Evolutionary conservation across 1,140 invertebrate genomes (phyloP).

Genomic region (Leptinotarsa defecta): DNA sequence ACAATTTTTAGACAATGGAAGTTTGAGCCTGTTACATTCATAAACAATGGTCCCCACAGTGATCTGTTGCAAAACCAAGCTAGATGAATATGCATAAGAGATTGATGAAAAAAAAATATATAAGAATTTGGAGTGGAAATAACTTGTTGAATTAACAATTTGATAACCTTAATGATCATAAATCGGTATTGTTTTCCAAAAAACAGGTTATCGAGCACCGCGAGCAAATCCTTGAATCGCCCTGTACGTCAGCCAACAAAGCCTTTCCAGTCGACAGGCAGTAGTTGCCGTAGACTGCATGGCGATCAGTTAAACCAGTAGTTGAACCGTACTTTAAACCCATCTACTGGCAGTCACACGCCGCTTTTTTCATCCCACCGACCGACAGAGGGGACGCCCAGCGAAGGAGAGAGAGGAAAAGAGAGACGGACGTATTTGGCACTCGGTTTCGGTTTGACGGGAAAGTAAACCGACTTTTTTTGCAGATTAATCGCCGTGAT

Average conservation of each 20-base stretch:
- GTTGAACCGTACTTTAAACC: constrained; percentile 5
- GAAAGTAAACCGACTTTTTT: background rate
- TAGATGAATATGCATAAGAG: too few relatives aligned
- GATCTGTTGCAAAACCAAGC: too few relatives aligned
- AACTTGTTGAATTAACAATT: too few relatives aligned
- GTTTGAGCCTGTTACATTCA: too few relatives aligned
- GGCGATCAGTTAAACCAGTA: constrained; percentile 7
- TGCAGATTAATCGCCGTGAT: background rate
- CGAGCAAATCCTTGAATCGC: background rate
- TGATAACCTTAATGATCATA: too few relatives aligned
- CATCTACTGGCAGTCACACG: background rate
- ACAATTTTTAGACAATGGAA: too few relatives aligned
- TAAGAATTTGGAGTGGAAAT: too few relatives aligned
- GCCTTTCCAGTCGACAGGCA: background rate
- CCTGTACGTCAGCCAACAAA: background rate
- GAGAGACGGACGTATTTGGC: background rate
- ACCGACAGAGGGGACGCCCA: background rate
- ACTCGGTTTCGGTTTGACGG: background rate
- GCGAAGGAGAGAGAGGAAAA: background rate
- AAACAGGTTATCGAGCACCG: too few relatives aligned
- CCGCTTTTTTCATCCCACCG: constrained; percentile 1
- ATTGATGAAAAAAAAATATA: too few relatives aligned
- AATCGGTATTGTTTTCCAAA: too few relatives aligned
- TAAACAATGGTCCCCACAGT: too few relatives aligned
- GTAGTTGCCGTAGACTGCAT: constrained; percentile 2